phyloP scores from a whole-genome alignment of 2,888 invertebrate species.

The Eupithecia tripunctaria region DNA sequence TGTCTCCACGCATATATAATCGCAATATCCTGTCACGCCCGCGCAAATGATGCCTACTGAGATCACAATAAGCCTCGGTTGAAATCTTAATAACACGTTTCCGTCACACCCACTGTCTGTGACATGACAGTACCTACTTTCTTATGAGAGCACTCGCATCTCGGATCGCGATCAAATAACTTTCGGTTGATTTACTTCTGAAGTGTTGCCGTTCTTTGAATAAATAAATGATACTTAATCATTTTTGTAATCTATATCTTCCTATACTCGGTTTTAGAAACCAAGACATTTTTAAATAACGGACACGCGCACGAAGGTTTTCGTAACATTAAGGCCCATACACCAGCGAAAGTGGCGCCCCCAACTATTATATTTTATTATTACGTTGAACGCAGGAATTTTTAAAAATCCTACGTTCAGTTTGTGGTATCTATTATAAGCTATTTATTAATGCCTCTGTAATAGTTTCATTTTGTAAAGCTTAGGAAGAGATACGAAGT shows the following conservation, averaged over 20 bases:
- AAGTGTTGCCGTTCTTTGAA: neutral
- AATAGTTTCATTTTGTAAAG: no score
- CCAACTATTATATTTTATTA: no score
- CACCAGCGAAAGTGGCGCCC: no score
- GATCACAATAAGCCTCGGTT: constrained; percentile 50
- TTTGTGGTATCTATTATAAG: no score
- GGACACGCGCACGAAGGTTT: no score
- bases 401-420: no score
- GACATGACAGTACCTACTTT: constrained; percentile 21
- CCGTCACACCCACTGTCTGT: constrained; percentile 57
- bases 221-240: no score
- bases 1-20: constrained; percentile 31
- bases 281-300: neutral
- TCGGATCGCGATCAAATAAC: constrained; percentile 8
- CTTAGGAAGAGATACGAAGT: no score
- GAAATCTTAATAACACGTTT: constrained; percentile 69
- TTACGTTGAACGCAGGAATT: no score
- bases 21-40: constrained; percentile 40
- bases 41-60: constrained; percentile 38
- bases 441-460: no score
- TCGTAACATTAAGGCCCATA: no score
- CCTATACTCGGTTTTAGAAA: neutral
- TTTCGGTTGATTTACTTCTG: neutral
- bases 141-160: neutral
- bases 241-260: no score